Evolutionary conservation across 2,888 invertebrate species (phyloP), one percentile per base, ranked within the genome.

Genomic region (Megaustenia siamemsis): DNA sequence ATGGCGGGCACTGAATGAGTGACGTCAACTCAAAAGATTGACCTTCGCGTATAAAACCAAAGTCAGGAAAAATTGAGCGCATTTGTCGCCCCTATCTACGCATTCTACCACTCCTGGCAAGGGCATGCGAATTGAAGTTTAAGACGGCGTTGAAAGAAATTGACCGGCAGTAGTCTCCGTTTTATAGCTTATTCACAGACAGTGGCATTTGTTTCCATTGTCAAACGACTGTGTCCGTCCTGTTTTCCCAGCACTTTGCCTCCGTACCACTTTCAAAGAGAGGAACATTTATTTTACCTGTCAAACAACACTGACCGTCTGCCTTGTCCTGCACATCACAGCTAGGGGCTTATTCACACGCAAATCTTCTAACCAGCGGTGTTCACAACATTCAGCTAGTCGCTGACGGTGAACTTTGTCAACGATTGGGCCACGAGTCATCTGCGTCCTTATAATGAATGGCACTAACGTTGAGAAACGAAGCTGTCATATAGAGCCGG

Each of bases 11-110:
- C 35, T 49, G 43, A 43, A 43, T 71, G 73, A 43, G 71, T 71
- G 73, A 73, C 73, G 73, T 73, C 73, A 73, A 45, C 15, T 5
- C 43, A 3, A 63, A 18, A 10, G 1, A 66, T 66, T 78, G 78
- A 66, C 78, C 78, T n/a, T 0, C 43, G 38, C 43, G 28, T 78
- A 78, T 40, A 63, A 78, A 66, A 63, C 28, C 4, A 3, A 38
- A 68, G n/a, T 15, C 12, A 40, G 40, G 6, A 18, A 24, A 35
- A 69, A 40, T 69, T 24, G 10, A 28, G 40, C 38, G 40, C 38
- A 40, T 40, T 38, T 3, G 28, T 24, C 40, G 28, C n/a, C 18
- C 63, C 8, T 32, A 2, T 21, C 32, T 28, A 32, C 63, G 1
- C 32, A 63, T 12, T 63, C 32, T 32, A 32, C 63, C 28, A n/a